Percentiles rank a stretch among this genome's conserved stretches.
These are phyloP conservation scores for Poeciliopsis retropinna DNA, from an alignment of 2,113 vertebrate species.

Conservation along the genomic window DNA sequence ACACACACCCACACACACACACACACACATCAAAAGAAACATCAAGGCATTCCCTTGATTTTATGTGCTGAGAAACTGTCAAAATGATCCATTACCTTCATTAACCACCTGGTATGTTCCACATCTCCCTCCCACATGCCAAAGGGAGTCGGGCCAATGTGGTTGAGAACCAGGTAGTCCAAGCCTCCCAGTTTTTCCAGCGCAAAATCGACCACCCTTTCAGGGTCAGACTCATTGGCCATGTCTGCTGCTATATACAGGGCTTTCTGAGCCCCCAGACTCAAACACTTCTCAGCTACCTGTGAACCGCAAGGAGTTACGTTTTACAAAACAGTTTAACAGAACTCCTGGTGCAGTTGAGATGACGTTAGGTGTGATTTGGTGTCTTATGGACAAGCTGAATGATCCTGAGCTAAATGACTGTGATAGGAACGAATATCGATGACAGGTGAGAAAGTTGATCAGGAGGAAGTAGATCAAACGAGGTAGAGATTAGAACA, in stretches of 20 bases:
- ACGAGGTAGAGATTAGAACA: background rate
- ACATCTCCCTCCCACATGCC: slow-evolving; percentile 81
- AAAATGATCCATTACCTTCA: slow-evolving; percentile 80
- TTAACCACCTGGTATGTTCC: slow-evolving; percentile 79
- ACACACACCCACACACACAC: slow-evolving; percentile 8
- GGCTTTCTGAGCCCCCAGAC: slow-evolving; percentile 83
- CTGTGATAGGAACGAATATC: background rate
- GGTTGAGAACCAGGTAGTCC: slow-evolving; percentile 88
- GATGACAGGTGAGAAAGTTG: background rate
- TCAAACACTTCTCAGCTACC: slow-evolving; percentile 85
- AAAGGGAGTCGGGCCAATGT: slow-evolving; percentile 80
- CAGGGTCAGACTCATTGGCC: slow-evolving; percentile 78
- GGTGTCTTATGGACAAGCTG: background rate
- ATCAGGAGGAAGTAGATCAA: background rate
- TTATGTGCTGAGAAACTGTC: background rate
- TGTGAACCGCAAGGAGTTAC: slow-evolving; percentile 42
- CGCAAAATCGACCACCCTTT: slow-evolving; percentile 82
- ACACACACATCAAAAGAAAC: slow-evolving; percentile 20
- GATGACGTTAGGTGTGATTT: background rate
- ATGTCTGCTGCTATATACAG: slow-evolving; percentile 86
- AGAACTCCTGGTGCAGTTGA: background rate
- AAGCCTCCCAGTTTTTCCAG: slow-evolving; percentile 85
- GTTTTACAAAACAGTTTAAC: background rate
- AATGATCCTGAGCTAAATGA: background rate
- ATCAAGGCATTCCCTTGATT: background rate